Evolutionary conservation across 2,888 invertebrate species (phyloP).

Genomic region (Trachelus troglodyta): DNA sequence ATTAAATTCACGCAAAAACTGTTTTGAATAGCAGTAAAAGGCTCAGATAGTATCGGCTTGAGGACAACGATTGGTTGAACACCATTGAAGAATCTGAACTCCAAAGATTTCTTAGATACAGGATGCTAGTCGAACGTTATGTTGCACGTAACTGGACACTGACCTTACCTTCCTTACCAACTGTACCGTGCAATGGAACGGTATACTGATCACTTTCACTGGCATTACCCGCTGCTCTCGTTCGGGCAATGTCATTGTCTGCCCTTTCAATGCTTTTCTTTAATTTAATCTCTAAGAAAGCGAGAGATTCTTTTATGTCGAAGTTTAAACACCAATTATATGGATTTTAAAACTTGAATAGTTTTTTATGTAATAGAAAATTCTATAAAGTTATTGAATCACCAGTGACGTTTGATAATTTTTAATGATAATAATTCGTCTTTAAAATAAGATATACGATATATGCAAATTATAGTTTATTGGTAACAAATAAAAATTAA

Average conservation of each 20-base stretch:
- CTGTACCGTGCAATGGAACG: conserved; percentile 25
- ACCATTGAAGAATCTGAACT: neutral
- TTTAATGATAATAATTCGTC: too few species aligned
- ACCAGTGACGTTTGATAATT: too few species aligned
- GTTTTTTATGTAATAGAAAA: too few species aligned
- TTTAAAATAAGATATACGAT: too few species aligned
- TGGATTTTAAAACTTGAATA: too few species aligned
- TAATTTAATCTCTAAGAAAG: too few species aligned
- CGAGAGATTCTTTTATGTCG: too few species aligned
- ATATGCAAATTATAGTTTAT: conserved; percentile 15
- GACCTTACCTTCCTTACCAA: conserved; percentile 41
- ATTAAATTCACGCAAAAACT: neutral
- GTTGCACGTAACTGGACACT: conserved; percentile 46
- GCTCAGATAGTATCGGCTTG: neutral
- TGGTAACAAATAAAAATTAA: conserved; percentile 11
- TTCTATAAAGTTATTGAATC: too few species aligned
- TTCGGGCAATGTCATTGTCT: conserved; percentile 20
- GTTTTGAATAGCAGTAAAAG: neutral
- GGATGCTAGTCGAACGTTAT: conserved; percentile 1
- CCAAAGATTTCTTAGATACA: neutral
- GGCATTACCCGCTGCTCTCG: conserved; percentile 22
- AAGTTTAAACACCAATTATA: too few species aligned
- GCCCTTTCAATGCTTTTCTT: neutral
- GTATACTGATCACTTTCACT: conserved; percentile 48
- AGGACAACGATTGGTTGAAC: neutral